Base-by-base conservation (phyloP, 2,113 vertebrate genomes). In the Pao palembangensis region DNA sequence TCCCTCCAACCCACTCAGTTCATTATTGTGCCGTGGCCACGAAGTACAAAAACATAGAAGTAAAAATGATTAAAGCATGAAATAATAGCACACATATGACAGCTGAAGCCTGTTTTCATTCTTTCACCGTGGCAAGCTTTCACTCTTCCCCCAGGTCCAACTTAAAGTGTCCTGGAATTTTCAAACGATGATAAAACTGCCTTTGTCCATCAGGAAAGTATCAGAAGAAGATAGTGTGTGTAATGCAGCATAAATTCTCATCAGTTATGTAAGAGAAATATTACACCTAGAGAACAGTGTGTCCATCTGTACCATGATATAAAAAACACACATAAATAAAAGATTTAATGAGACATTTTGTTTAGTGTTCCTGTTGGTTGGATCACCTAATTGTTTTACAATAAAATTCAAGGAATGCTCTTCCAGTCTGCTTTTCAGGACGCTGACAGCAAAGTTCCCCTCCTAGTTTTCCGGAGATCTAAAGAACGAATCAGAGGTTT, bases 351-450 rank as follows among this genome's bases (percentile, higher is more conserved):
- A 42, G 61, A 59, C 23, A 56, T 66, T 17, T 58, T 69, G n/a
- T 61, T 47, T 43, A 51, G 48, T 7, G 8, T 51, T 72, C n/a
- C 34, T 71, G 64, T 82, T 46, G 64, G 60, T 55, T 19, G 21
- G 41, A 59, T 12, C 17, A 19, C 20, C 34, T 70, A 75, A 76
- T 76, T 79, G 38, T 62, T 17, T 52, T 68, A 21, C 51, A 75
- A 61, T 73, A 38, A 52, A 71, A 66, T 73, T 69, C 12, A 54
- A 76, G 60, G 74, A 88, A 81, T 84, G 72, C 80, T 63, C 70
- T 50, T 19, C 61, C n/a, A 43, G 42, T 64, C 47, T 25, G 16
- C 42, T 59, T 79, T 64, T 69, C 67, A 55, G 55, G 82, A 48
- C 75, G 75, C 81, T 78, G 65, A 56, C 63, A 19, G 62, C 78